phyloP scores from a whole-genome alignment of 2,888 invertebrate genomes.

The Anoncus sp. region DNA sequence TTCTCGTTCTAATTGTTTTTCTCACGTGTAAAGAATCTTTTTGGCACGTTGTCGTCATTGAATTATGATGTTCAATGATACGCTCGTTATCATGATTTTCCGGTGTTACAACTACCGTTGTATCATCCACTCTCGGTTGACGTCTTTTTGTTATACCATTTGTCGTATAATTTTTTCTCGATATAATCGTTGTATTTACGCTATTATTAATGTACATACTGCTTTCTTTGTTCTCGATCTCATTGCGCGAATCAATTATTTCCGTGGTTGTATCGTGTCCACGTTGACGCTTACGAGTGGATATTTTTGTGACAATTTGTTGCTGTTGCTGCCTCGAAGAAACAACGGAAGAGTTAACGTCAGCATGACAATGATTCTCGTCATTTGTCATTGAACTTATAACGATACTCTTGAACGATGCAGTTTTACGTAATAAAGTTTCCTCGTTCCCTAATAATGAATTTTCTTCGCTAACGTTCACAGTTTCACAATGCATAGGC shows the following conservation, averaged over 20 bases:
- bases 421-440: slow-evolving; percentile 55
- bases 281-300: slow-evolving; percentile 68
- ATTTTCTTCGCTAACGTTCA: slow-evolving; percentile 59
- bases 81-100: slow-evolving; percentile 53
- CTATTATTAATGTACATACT: slow-evolving; percentile 70
- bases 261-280: slow-evolving; percentile 67
- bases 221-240: slow-evolving; percentile 72
- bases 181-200: slow-evolving; percentile 68
- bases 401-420: slow-evolving; percentile 62
- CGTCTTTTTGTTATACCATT: slow-evolving; percentile 56
- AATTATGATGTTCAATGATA: slow-evolving; percentile 47
- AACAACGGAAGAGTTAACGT: slow-evolving; percentile 67
- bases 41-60: slow-evolving; percentile 63
- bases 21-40: slow-evolving; percentile 55
- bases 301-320: slow-evolving; percentile 55
- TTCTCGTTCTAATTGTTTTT: slow-evolving; percentile 63
- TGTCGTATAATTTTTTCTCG: slow-evolving; percentile 67
- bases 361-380: slow-evolving; percentile 72
- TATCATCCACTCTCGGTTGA: slow-evolving; percentile 31
- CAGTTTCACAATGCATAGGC: slow-evolving; percentile 50
- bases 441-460: slow-evolving; percentile 59
- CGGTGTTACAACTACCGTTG: slow-evolving; percentile 23
- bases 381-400: slow-evolving; percentile 72
- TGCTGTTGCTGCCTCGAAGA: slow-evolving; percentile 46
- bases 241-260: slow-evolving; percentile 67